Conservation (phyloP, 2,113 vertebrate genomes). For the Gulo gulo region DNA sequence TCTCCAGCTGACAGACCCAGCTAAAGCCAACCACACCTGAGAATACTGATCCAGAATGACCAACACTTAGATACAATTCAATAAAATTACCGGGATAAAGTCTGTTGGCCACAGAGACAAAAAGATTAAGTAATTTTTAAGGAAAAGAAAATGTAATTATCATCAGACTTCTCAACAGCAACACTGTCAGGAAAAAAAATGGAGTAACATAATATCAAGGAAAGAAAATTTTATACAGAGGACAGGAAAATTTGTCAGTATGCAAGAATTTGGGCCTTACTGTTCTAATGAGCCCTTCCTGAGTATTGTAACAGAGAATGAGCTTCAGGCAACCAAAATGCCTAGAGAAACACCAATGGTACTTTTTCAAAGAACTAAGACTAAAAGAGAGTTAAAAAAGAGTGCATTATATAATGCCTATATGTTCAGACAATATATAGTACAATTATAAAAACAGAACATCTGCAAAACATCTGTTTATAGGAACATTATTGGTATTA, state of each 20-base stretch:
- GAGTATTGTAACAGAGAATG: neutral
- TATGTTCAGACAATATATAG: neutral
- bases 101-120: neutral
- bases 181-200: neutral
- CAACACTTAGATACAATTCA: neutral
- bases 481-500: neutral
- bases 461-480: neutral
- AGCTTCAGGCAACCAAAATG: neutral
- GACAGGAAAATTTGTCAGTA: neutral
- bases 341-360: neutral
- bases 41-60: neutral
- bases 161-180: neutral
- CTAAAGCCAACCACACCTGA: neutral
- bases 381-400: neutral
- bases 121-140: slow-evolving; percentile 8
- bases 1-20: neutral
- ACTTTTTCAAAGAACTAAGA: neutral
- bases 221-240: neutral
- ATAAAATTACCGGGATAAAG: neutral
- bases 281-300: neutral
- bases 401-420: neutral
- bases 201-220: neutral
- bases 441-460: neutral
- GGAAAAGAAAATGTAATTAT: neutral
- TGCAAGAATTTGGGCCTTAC: neutral